Conservation (phyloP, 2,797 vertebrate species). For the Gymnopithys bicolor region DNA sequence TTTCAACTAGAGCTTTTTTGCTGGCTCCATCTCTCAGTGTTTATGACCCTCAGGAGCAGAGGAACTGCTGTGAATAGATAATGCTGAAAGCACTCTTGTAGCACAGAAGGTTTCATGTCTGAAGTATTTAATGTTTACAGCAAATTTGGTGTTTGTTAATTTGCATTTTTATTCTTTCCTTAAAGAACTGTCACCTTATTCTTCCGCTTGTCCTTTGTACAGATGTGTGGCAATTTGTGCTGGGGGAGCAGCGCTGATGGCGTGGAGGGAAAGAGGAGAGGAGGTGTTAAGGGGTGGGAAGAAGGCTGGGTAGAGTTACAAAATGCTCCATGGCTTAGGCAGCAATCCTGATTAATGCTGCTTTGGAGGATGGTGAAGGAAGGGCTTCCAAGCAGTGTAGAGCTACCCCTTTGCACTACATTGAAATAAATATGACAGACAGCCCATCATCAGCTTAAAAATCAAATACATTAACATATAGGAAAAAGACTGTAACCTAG, state of each 20-base stretch:
- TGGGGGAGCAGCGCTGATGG: not conserved
- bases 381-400: conserved; percentile 22
- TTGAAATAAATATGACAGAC: conserved; percentile 28
- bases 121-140: conserved; percentile 79
- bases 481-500: not conserved
- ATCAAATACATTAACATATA: not conserved
- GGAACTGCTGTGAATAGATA: conserved; percentile 86
- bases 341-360: conserved; percentile 34
- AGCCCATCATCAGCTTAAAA: conserved; percentile 19
- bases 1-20: conserved; percentile 91
- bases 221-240: conserved; percentile 59
- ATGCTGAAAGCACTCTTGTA: conserved; percentile 78
- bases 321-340: conserved; percentile 13
- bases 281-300: conserved; percentile 42
- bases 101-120: conserved; percentile 73
- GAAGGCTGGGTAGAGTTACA: conserved; percentile 17
- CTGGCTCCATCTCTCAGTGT: conserved; percentile 79
- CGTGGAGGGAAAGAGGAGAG: not conserved
- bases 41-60: conserved; percentile 84
- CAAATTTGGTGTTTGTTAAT: conserved; percentile 72
- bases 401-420: conserved; percentile 7
- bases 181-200: conserved; percentile 67
- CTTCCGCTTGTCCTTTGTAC: conserved; percentile 51
- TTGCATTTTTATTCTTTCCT: conserved; percentile 72
- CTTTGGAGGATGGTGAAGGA: conserved; percentile 24